phyloP scores from a whole-genome alignment of 2,797 vertebrate species.

The Sebastes itinus region DNA sequence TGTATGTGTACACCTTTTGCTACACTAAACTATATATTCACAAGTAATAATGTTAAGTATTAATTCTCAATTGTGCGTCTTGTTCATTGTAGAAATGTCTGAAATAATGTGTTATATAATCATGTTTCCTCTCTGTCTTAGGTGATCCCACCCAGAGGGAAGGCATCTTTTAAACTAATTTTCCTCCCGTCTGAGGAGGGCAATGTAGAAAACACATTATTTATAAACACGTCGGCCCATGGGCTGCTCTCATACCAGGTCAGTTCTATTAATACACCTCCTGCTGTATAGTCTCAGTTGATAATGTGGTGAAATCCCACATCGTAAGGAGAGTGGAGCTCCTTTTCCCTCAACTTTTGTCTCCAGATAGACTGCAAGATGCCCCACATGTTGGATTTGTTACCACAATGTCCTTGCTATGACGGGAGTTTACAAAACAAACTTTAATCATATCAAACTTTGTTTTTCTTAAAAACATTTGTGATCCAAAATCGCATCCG shows the following conservation, averaged over 20 bases:
- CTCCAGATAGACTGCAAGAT: neutral
- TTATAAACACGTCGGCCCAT: conserved; percentile 98
- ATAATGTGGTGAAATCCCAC: neutral
- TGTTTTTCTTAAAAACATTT: neutral
- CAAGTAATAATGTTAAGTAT: neutral
- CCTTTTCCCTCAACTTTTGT: neutral
- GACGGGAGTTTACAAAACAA: neutral
- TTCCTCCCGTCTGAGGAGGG: conserved; percentile 96
- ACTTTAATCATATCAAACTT: neutral
- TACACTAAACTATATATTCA: neutral
- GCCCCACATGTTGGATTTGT: neutral
- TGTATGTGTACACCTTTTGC: neutral
- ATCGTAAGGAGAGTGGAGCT: neutral
- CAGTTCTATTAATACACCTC: conserved; percentile 48
- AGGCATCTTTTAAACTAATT: conserved; percentile 93
- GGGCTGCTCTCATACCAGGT: conserved; percentile 96
- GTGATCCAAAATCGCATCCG: neutral
- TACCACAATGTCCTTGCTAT: neutral
- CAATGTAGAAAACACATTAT: conserved; percentile 95
- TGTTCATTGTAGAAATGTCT: neutral
- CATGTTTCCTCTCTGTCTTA: conserved; percentile 54
- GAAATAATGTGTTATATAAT: neutral
- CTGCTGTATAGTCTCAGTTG: neutral
- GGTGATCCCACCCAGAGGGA: conserved; percentile 96
- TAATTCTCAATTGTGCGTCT: neutral